Evolutionary conservation across 2,888 invertebrate species (phyloP), one percentile per base, ranked within the genome.

Genomic region (Tenodera sinensis): DNA sequence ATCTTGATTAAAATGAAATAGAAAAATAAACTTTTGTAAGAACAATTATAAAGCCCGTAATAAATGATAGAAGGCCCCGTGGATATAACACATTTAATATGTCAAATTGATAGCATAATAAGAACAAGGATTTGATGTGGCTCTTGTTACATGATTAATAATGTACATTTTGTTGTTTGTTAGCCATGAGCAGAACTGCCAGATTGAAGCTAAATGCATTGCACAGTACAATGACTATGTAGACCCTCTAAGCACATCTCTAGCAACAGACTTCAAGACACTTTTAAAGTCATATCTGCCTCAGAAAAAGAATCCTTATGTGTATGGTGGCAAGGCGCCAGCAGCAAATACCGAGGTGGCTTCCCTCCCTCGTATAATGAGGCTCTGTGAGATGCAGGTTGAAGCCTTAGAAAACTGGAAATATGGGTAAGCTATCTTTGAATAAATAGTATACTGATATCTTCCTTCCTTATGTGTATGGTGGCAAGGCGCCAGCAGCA

Each of bases 361-460:
- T 1, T 71, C 25, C 4, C 28, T 89, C 27, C 88, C 88, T 15
- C 81, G 28, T 3, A 81, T 84, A 28, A 27, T 89, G 25, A 87
- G 42, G n/a, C 47, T 71, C 3, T 89, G 89, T 84, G 54, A 84
- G 0, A 84, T 54, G 28, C 89, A 89, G 42, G 27, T 88, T 15
- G 28, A 20, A 20, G 85, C 88, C 0, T 14, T 88, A 27, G 34
- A 84, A 14, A 89, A 89, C 30, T 89, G 89, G 89, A 89, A 84
- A 88, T 30, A 83, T 42, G 89, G 89, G 89, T 88, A 88, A 88
- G 47, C 25, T 30, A 2, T 54, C 14, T 20, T 47, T 88, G 89
- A 27, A n/a, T n/a, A n/a, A n/a, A n/a, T n/a, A n/a, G n/a, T n/a
- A n/a, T n/a, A n/a, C n/a, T n/a, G n/a, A 1, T 3, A 71, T 71